Percentiles rank a stretch among this genome's conserved stretches.
phyloP scores from a whole-genome alignment of 2,113 vertebrate genomes.

The Actinemys pallida region DNA sequence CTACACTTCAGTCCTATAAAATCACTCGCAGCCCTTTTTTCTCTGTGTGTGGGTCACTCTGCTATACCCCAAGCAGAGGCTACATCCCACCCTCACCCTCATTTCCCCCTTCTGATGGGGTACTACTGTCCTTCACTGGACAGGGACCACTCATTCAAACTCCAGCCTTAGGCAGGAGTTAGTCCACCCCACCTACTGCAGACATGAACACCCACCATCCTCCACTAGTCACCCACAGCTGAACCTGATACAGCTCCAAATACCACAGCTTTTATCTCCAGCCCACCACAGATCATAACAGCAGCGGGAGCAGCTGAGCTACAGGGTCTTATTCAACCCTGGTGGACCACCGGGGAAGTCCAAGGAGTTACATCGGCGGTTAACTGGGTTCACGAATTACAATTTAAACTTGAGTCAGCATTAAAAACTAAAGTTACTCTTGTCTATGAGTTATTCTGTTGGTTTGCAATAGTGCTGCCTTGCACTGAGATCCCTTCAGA shows the following conservation, averaged over 20 bases:
- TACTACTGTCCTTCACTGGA: not conserved
- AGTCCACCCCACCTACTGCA: not conserved
- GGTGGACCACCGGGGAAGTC: not conserved
- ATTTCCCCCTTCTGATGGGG: not conserved
- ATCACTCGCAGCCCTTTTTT: not conserved
- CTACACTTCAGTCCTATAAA: not conserved
- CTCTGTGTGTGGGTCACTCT: not conserved
- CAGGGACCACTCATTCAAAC: not conserved
- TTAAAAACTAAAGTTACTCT: not conserved
- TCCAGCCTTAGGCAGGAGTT: rapidly evolving
- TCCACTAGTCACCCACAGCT: not conserved
- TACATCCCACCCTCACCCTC: not conserved
- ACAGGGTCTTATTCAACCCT: rapidly evolving
- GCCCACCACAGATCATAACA: rapidly evolving
- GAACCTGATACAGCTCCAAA: not conserved
- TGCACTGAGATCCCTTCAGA: not conserved
- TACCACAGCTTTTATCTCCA: not conserved
- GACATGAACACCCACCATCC: not conserved
- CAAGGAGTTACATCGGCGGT: rapidly evolving
- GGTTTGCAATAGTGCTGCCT: not conserved
- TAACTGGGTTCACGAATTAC: not conserved
- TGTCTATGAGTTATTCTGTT: not conserved
- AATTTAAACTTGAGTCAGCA: rapidly evolving
- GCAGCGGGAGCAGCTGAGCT: not conserved
- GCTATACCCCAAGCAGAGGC: not conserved